Base-by-base conservation (phyloP, 2,888 invertebrate species). In the Sinodicranocentrus sp. region DNA sequence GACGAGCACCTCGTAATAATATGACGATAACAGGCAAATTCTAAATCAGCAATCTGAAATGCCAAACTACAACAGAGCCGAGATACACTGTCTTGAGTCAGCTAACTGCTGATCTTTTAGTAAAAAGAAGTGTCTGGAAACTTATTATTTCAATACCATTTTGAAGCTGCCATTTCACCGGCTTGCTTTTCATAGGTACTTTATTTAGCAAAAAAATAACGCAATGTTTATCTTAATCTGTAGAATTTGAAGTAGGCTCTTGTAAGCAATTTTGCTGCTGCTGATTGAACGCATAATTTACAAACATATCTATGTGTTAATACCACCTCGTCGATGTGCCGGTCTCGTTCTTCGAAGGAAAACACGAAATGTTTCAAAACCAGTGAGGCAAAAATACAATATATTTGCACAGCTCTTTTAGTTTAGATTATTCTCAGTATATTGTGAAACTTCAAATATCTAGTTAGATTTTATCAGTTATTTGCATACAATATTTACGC, bases 1-100 rank as follows among this genome's bases (percentile, higher is more conserved):
- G 94, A 91, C 94, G 94, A 91, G 94, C 94, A 92, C 93, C 94
- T 89, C 94, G 95, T 91, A 96, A 95, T 76, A 59, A 83, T 43
- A 19, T 84, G 65, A 80, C 80, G 15, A 80, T 80, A 44, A 52
- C 57, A n/a, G 59, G 54, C 25, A 80, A 80, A 80, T 44, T n/a
- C n/a, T 67, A 70, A 61, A 72, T 52, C 52, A 63, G 71, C 71
- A 5, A 54, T 33, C 43, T 21, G 52, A 70, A 71, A 77, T 10
- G 76, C 54, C 43, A 25, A 43, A 43, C 68, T 23, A 61, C 48
- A 10, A 13, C 17, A 6, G 15, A 63, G 28, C 33, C 25, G n/a
- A 54, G n/a, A 26, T 33, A 73, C 5, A 65, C 15, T n/a, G 25
- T 63, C 33, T 25, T 48, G 43, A 10, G 23, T 43, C 54, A 57